These are phyloP conservation scores for Acleris holmiana DNA, from an alignment of 2,888 invertebrate species.

Conservation along the genomic window DNA sequence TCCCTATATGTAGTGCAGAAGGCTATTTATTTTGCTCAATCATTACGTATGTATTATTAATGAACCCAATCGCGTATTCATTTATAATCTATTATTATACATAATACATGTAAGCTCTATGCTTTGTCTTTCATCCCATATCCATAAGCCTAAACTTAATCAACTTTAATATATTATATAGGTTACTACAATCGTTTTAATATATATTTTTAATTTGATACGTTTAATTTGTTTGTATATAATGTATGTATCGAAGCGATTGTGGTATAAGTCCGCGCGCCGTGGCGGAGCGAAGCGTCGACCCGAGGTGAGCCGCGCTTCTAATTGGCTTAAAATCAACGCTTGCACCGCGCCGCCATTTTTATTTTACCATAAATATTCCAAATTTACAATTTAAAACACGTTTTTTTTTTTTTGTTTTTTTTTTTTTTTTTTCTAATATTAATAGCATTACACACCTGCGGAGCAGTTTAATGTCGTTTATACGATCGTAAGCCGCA, in stretches of 20 bases:
- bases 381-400: slow-evolving; percentile 13
- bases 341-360: slow-evolving; percentile 36
- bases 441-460: too few relatives aligned
- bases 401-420: neutral
- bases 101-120: slow-evolving; percentile 43
- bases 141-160: slow-evolving; percentile 24
- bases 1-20: slow-evolving; percentile 5
- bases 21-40: slow-evolving; percentile 4
- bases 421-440: neutral
- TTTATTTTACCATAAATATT: slow-evolving; percentile 10
- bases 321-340: slow-evolving; percentile 36
- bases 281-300: slow-evolving; percentile 11
- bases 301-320: slow-evolving; percentile 39
- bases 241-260: slow-evolving; percentile 15
- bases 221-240: neutral
- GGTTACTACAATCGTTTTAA: slow-evolving; percentile 20
- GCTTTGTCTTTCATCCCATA: slow-evolving; percentile 61
- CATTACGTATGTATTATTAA: slow-evolving; percentile 9
- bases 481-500: too few relatives aligned
- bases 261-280: slow-evolving; percentile 2
- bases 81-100: slow-evolving; percentile 31
- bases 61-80: slow-evolving; percentile 2
- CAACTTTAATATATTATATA: slow-evolving; percentile 16
- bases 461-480: too few relatives aligned
- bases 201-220: neutral